Base-by-base conservation (phyloP, 2,797 vertebrate genomes). In the Silurus lanzhouensis region DNA sequence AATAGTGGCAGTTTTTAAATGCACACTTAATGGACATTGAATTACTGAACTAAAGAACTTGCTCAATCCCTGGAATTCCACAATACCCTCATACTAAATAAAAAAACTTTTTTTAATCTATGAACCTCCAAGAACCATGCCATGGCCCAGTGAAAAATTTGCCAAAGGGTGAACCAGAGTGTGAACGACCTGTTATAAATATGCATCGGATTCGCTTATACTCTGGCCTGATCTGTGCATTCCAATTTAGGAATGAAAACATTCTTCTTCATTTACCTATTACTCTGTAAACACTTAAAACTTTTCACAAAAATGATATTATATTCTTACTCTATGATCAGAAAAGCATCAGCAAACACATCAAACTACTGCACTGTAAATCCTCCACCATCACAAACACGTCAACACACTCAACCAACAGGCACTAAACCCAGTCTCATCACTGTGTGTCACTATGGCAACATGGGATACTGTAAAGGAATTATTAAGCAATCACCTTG, bases 401-500 rank as follows among this genome's bases (percentile, higher is more conserved):
- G 8, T 66, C 63, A 70, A 72, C 61, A 77, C 8, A 74, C 48
- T 38, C 60, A 78, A 61, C 64, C 13, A 84, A 84, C n/a, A 83
- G 67, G 58, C 27, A 86, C 68, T 7, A 82, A 81, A 83, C 14
- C 55, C 3, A 27, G 66, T 25, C 38, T 68, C 52, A 63, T 67
- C 76, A 67, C 48, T 63, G 8, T 48, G 46, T 17, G 76, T 86
- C 78, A 83, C 88, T 67, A 86, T 87, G 66, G 86, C 84, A 87
- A 88, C 85, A 86, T 80, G 67, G 44, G 46, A 87, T 60, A 70
- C 52, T 80, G 75, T 83, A 84, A 71, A 12, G 55, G 76, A 83
- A 75, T 27, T 83, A 74, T 84, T 83, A 76, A 85, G 52, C 52
- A 58, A 48, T 88, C 81, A 75, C 85, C 85, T 85, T 86, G 85